Conservation (phyloP, 2,888 invertebrate genomes). For the Noctua janthina region DNA sequence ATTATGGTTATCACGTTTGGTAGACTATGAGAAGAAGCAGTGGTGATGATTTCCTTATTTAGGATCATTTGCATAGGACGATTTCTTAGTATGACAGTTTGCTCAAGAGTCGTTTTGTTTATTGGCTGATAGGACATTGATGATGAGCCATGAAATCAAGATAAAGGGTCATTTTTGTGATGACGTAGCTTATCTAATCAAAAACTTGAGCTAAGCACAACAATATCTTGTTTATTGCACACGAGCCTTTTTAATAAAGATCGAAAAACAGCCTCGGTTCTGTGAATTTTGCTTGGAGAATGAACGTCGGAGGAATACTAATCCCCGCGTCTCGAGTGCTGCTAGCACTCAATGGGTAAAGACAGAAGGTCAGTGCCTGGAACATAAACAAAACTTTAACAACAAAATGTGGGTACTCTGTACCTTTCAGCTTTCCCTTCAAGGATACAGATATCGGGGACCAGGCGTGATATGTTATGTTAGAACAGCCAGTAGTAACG, state of each 20-base stretch:
- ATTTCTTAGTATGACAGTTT: background rate
- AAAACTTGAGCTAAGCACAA: slow-evolving; percentile 12
- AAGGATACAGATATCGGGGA: background rate
- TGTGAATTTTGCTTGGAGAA: slow-evolving; percentile 57
- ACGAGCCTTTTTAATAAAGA: slow-evolving; percentile 56
- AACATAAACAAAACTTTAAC: background rate
- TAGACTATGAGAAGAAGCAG: background rate
- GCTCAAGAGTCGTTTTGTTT: background rate
- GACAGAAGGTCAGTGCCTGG: slow-evolving; percentile 3
- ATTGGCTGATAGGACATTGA: background rate
- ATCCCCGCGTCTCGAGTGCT: slow-evolving; percentile 52
- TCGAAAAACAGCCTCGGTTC: slow-evolving; percentile 44
- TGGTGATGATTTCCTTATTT: background rate
- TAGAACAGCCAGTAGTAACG: background rate
- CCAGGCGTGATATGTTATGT: background rate
- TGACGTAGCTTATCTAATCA: slow-evolving; percentile 12
- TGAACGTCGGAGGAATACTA: slow-evolving; percentile 62
- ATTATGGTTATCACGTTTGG: background rate
- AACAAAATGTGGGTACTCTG: background rate
- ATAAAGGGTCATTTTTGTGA: background rate
- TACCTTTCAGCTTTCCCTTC: too few species aligned
- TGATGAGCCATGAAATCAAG: background rate
- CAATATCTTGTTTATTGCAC: slow-evolving; percentile 46
- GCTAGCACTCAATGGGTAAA: background rate
- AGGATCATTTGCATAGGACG: background rate